These are phyloP conservation scores for Cinclus cinclus DNA, from an alignment of 2,113 vertebrate genomes.

Conservation along the genomic window DNA sequence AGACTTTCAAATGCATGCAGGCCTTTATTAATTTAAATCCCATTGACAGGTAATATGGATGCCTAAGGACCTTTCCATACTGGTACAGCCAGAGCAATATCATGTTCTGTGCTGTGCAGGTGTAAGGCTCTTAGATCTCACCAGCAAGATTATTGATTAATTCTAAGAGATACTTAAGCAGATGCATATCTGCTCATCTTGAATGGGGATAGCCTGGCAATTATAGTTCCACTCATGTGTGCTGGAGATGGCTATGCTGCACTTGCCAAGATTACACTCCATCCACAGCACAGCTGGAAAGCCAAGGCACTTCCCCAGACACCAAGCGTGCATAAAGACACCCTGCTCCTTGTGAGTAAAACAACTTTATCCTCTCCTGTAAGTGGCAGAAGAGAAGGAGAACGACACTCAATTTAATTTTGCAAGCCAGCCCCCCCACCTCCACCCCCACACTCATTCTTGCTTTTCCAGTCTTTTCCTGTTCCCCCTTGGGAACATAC, in stretches of 20 bases:
- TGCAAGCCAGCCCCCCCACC: neutral
- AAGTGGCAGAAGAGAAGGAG: neutral
- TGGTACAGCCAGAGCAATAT: slow-evolving; percentile 53
- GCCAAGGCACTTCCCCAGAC: slow-evolving; percentile 21
- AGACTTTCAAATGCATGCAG: neutral
- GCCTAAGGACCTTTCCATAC: slow-evolving; percentile 54
- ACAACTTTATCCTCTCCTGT: neutral
- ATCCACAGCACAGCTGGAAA: slow-evolving; percentile 33
- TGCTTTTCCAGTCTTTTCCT: slow-evolving; percentile 12
- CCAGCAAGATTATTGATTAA: slow-evolving; percentile 53
- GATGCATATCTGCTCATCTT: slow-evolving; percentile 24
- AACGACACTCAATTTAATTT: neutral
- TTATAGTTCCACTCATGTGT: slow-evolving; percentile 27
- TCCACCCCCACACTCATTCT: neutral
- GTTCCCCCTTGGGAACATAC: neutral
- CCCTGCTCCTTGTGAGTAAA: neutral
- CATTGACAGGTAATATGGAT: neutral
- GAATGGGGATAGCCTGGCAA: slow-evolving; percentile 43
- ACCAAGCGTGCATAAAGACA: neutral
- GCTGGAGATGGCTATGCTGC: slow-evolving; percentile 34
- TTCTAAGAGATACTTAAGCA: slow-evolving; percentile 60
- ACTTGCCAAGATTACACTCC: slow-evolving; percentile 36
- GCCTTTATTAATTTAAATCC: slow-evolving; percentile 38
- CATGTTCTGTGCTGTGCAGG: slow-evolving; percentile 43
- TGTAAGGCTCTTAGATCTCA: slow-evolving; percentile 63